Percentiles rank a stretch among this genome's conserved stretches.
phyloP scores from a whole-genome alignment of 2,888 invertebrate genomes.

The Adela reaumurella region DNA sequence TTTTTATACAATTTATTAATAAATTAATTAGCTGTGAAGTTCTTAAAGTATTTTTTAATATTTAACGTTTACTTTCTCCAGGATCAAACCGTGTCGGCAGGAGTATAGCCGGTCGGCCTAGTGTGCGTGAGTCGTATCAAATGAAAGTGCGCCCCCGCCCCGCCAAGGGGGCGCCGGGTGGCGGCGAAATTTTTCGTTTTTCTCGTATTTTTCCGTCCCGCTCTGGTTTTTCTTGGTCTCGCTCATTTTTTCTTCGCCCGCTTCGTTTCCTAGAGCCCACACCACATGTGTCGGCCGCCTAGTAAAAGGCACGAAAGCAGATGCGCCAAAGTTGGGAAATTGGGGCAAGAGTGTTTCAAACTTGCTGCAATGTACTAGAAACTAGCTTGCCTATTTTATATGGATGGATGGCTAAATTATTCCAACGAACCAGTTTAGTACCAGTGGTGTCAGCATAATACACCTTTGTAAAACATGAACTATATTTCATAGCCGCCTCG shows the following conservation, averaged over 20 bases:
- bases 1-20: too few species aligned
- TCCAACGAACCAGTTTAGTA: too few species aligned
- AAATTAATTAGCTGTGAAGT: too few species aligned
- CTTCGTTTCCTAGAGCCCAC: constrained; percentile 53
- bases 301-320: constrained; percentile 19
- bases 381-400: too few species aligned
- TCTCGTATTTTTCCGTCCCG: constrained; percentile 56
- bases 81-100: constrained; percentile 24
- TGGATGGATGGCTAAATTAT: too few species aligned
- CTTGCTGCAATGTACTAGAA: too few species aligned
- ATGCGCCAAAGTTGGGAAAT: too few species aligned
- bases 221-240: constrained; percentile 53
- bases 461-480: too few species aligned
- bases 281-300: constrained; percentile 48
- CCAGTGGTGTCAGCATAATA: too few species aligned
- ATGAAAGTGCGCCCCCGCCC: neutral
- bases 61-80: constrained; percentile 7
- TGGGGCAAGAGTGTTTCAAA: too few species aligned
- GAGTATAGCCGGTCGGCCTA: constrained; percentile 19
- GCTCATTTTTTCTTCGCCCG: constrained; percentile 56
- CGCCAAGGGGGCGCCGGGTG: constrained; percentile 17
- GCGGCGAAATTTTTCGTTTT: constrained; percentile 55
- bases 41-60: too few species aligned
- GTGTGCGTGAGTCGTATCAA: constrained; percentile 39
- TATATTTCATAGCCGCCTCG: too few species aligned